Evolutionary conservation across 2,888 invertebrate genomes (phyloP), one percentile per base, ranked within the genome.

Genomic region (Sminthurinus aureus): DNA sequence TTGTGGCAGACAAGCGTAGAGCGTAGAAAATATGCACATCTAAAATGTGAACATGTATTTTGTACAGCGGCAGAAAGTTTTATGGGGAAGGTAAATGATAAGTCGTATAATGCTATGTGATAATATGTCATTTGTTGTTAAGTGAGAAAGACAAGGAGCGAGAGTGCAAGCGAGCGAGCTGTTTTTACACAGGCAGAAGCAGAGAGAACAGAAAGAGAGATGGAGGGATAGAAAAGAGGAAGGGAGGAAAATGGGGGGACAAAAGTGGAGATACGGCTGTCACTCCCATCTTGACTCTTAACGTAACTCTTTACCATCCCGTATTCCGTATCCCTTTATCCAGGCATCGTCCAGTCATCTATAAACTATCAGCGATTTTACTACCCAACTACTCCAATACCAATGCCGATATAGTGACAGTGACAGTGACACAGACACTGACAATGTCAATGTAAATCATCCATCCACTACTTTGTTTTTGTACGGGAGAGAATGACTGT

Each of bases 91-190:
- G 18, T 58, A 58, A 58, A 58, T 71, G 22, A 71, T 71, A 71
- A 71, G 24, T 71, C 26, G 12, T 71, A 71, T 71, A 71, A 71
- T 71, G 71, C 24, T 9, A 71, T 71, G 71, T 26, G 71, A 71
- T 71, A 71, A 71, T 71, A 71, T 71, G 71, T 71, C 71, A 71
- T 71, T 71, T 71, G 71, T 71, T 24, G 24, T 71, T 69, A 69
- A 58, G 58, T 58, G 15, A 58, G 18, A 58, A 58, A 58, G 58
- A 58, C 3, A 1, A 38, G 6, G 38, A 38, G 6, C 38, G 38
- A 38, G 38, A 38, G 6, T 38, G 38, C 1, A 6, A 38, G 6
- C 6, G 38, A 38, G 38, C 38, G 38, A 38, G 38, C 6, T 38
- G 38, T 38, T 38, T 38, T 38, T 38, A 38, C 38, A 38, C 64